Base-by-base conservation (phyloP, 2,888 invertebrate species). In the Aromia moschata region DNA sequence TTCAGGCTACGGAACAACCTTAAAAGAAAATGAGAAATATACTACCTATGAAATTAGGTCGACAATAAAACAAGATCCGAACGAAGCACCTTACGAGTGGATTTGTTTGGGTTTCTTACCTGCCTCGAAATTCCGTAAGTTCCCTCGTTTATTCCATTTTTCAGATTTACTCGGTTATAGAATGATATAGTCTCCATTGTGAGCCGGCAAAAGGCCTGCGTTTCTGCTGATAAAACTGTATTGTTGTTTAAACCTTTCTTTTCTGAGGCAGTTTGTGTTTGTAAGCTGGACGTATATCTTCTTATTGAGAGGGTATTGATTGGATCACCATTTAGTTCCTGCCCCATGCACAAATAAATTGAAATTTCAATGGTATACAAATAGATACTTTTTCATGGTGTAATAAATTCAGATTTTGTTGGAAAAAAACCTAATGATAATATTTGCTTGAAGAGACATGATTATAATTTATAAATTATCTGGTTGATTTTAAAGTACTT, bases 41-140 rank as follows among this genome's bases (percentile, higher is more conserved):
- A 2, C n/a, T 18, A 47, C 14, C 31, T 36, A 49, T 49, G 20
- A 49, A 49, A 49, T 49, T 49, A 25, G 49, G 49, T 49, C 49
- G 38, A 10, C 30, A 15, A 20, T 36, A 49, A 49, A 49, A 9
- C 25, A 49, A 38, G 14, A 20, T 15, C 12, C 12, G 25, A 47
- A 46, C 10, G 17, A 31, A 15, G 49, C 25, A 37, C 49, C 12
- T 12, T 15, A 20, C 18, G 37, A 20, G 37, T 49, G 37, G 49
- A 49, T 49, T 49, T 49, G 49, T 38, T 49, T 49, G 49, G 25
- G 38, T 37, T 40, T 17, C 12, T 11, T 49, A 49, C 49, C 49
- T 49, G 49, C 38, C 38, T 49, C 3, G 49, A 25, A 38, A 38
- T 20, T n/a, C 37, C 38, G 38, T 40, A 38, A 49, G 38, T 49